Evolutionary conservation across 2,797 vertebrate genomes (phyloP), one percentile per base, ranked within the genome.

Genomic region (Silurus aristotelis): DNA sequence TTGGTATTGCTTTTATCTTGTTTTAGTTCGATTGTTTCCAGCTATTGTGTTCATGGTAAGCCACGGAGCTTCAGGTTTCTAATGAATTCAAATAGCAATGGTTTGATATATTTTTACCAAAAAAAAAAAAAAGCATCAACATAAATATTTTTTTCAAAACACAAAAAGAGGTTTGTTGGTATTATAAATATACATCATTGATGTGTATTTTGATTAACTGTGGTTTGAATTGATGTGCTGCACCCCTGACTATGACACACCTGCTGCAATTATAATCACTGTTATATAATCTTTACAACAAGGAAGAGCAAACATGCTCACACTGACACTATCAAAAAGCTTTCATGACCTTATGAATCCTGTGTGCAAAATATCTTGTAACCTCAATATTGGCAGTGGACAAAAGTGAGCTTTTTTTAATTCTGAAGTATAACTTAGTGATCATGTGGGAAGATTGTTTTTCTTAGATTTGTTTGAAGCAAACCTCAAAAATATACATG

Each of bases 91-190:
- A 82, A 82, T 8, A 70, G n/a, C 12, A 85, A 84, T 43, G 61
- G n/a, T 71, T 70, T 12, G 13, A 58, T 71, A 82, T 19, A 60
- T 67, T 61, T 67, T 76, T 77, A 27, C 55, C 55, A 88, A 90
- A 80, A 87, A 79, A 89, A 83, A 88, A 92, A 85, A 88, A 92
- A 93, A 87, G 85, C 91, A 92, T 91, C 52, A 31, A 12, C 60
- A 55, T 80, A 66, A 85, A 84, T 78, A 55, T 43, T 52, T 76
- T 84, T 87, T 66, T 70, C 80, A 85, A 80, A 58, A 25, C 52
- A 85, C 77, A 75, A 64, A 85, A 80, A 75, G 75, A 80, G 56
- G 60, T 80, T 67, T 72, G 87, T 82, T 83, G 63, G 43, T 88
- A 85, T 84, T 63, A 86, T 52, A 52, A 52, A 52, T 52, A 52